Percentiles rank a stretch among this genome's conserved stretches.
These are phyloP conservation scores for Bombus affinis DNA, from an alignment of 1,140 invertebrate species.

Conservation along the genomic window DNA sequence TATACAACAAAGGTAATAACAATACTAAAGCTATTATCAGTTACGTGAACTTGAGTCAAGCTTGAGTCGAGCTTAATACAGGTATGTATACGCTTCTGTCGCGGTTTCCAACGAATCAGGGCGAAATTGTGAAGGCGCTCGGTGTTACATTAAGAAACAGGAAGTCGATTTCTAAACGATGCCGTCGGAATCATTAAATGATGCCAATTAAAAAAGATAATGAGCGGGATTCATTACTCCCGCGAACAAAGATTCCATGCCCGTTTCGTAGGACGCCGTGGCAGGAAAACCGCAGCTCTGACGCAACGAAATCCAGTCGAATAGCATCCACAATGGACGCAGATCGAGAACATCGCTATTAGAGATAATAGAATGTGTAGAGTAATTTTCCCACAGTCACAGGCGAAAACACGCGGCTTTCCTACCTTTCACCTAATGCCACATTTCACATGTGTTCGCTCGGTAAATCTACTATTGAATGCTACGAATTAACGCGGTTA, in stretches of 20 bases:
- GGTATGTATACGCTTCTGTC: background rate
- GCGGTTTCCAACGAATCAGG: background rate
- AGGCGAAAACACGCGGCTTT: slow-evolving; percentile 54
- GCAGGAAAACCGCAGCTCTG: slow-evolving; percentile 56
- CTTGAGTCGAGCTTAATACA: background rate
- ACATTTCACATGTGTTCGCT: slow-evolving; percentile 47
- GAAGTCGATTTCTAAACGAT: slow-evolving; percentile 52
- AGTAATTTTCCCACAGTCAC: slow-evolving; percentile 64
- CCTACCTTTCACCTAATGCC: slow-evolving; percentile 60
- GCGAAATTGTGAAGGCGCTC: slow-evolving; percentile 3
- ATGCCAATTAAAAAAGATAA: slow-evolving; percentile 50
- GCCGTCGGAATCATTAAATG: slow-evolving; percentile 48
- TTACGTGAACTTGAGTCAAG: background rate
- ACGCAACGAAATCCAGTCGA: slow-evolving; percentile 63
- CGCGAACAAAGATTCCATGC: slow-evolving; percentile 56
- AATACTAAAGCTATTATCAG: background rate
- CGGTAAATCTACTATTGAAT: slow-evolving; percentile 35
- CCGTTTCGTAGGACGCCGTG: slow-evolving; percentile 52
- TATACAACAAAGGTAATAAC: too few species aligned
- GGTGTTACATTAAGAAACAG: slow-evolving; percentile 29
- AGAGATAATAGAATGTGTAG: slow-evolving; percentile 68
- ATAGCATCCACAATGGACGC: slow-evolving; percentile 67
- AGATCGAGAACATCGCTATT: slow-evolving; percentile 70
- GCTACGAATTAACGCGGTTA: background rate
- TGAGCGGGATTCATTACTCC: slow-evolving; percentile 41